phyloP scores from a whole-genome alignment of 2,113 vertebrate species.

The Takifugu bimaculatus region DNA sequence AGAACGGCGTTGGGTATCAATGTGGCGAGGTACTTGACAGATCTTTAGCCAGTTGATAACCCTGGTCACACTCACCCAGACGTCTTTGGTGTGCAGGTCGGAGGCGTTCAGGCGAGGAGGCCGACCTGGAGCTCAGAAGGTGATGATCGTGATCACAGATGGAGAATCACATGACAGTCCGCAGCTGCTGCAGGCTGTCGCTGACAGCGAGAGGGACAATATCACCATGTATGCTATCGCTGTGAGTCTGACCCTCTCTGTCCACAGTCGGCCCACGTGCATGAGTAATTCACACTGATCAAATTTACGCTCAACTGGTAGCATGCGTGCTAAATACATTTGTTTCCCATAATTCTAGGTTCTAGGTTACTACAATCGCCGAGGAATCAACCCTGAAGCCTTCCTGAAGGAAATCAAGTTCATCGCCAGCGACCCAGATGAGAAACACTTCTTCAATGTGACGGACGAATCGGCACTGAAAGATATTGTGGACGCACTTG shows the following conservation, averaged over 20 bases:
- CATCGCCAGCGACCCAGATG: conserved; percentile 92
- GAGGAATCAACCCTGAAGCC: conserved; percentile 89
- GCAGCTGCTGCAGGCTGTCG: conserved; percentile 84
- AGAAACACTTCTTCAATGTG: conserved; percentile 95
- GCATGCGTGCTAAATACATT: too few relatives aligned
- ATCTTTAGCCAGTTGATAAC: too few relatives aligned
- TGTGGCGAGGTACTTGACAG: conserved; percentile 79
- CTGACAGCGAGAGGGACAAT: conserved; percentile 86
- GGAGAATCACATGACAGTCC: conserved; percentile 95
- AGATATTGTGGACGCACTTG: conserved; percentile 93
- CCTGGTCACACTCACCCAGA: too few relatives aligned
- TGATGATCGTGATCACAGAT: conserved; percentile 98
- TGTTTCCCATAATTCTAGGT: conserved; percentile 71
- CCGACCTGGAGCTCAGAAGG: conserved; percentile 88
- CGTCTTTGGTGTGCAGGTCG: conserved; percentile 28
- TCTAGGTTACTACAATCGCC: conserved; percentile 92
- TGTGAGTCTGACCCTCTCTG: conserved; percentile 72
- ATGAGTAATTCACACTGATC: too few relatives aligned
- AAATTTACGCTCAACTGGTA: too few relatives aligned
- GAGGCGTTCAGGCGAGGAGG: conserved; percentile 89
- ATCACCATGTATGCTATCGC: conserved; percentile 94
- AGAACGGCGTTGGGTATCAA: conserved; percentile 91
- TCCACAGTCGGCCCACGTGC: too few relatives aligned
- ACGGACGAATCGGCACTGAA: conserved; percentile 90
- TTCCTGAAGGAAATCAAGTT: conserved; percentile 93